These are phyloP conservation scores for Eupeodes corollae DNA, from an alignment of 1,140 invertebrate genomes.

Conservation along the genomic window DNA sequence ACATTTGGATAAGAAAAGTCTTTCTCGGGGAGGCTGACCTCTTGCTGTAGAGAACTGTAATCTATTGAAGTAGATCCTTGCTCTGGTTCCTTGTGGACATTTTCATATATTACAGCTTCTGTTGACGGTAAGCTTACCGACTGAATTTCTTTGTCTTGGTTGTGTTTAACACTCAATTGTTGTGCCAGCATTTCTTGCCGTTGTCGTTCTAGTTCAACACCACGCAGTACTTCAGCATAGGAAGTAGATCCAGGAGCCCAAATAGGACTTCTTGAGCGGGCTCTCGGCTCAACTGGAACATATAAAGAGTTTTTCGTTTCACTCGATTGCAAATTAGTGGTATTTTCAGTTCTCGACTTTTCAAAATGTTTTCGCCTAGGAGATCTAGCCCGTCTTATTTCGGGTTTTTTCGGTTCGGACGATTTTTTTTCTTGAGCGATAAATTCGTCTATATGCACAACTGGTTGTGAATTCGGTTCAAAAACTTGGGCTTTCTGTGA, in stretches of 20 bases:
- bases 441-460: background rate
- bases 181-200: slow-evolving; percentile 15
- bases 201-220: slow-evolving; percentile 37
- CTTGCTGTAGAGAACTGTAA: slow-evolving; percentile 1
- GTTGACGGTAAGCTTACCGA: background rate
- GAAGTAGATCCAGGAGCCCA: slow-evolving; percentile 60
- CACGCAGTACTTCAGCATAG: slow-evolving; percentile 65
- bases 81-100: background rate
- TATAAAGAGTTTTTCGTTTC: slow-evolving; percentile 15
- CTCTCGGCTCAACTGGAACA: slow-evolving; percentile 29
- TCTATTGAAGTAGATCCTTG: background rate
- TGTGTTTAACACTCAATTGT: background rate
- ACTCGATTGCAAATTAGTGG: background rate
- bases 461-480: no score
- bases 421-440: background rate
- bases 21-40: slow-evolving; percentile 1
- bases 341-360: no score
- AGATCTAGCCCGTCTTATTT: background rate
- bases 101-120: background rate
- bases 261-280: slow-evolving; percentile 55
- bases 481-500: no score
- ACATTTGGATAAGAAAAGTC: slow-evolving; percentile 10
- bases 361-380: no score
- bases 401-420: background rate
- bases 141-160: background rate